Evolutionary conservation across 2,888 invertebrate genomes (phyloP), one percentile per base, ranked within the genome.

Genomic region (Drosophila koepferae): DNA sequence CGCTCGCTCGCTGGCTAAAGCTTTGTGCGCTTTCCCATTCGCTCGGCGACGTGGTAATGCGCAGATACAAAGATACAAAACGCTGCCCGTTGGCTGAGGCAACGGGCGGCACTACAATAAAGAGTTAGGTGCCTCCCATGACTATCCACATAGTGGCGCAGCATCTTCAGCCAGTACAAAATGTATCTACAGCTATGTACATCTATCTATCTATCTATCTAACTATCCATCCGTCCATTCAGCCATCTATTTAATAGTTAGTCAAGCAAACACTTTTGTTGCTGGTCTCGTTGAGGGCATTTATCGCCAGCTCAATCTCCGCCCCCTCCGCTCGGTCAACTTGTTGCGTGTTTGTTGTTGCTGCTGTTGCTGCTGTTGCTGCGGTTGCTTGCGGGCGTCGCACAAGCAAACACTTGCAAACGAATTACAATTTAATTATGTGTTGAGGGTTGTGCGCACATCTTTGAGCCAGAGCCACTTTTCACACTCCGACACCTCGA

Each of bases 341-440:
- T 85, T 85, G 85, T 90, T 86, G 85, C 90, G 86, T 82, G 79
- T 72, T 81, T 68, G 60, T 51, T 63, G 66, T 61, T 65, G 74
- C 7, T 53, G 51, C 34, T 63, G 66, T 61, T 65, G 74, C 7
- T 53, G 51, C 34, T 51, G 67, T 20, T 62, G 64, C 44, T 56
- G 71, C 16, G 56, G 65, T 77, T 41, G 77, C 73, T 67, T 49
- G 74, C 77, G 81, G 79, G 78, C 74, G 65, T 64, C 69, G 62
- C 66, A 69, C 81, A 74, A 63, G 62, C 80, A 84, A 84, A 75
- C 82, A 87, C 88, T 88, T 80, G 72, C 85, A 85, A 83, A 80
- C 82, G 82, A 90, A 90, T 91, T 91, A 91, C 90, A 85, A 89
- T 91, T 90, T 90, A 90, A 90, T 90, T 91, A 90, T 79, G 80